phyloP scores from a whole-genome alignment of 2,797 vertebrate genomes.

The Chelidonichthys spinosus region DNA sequence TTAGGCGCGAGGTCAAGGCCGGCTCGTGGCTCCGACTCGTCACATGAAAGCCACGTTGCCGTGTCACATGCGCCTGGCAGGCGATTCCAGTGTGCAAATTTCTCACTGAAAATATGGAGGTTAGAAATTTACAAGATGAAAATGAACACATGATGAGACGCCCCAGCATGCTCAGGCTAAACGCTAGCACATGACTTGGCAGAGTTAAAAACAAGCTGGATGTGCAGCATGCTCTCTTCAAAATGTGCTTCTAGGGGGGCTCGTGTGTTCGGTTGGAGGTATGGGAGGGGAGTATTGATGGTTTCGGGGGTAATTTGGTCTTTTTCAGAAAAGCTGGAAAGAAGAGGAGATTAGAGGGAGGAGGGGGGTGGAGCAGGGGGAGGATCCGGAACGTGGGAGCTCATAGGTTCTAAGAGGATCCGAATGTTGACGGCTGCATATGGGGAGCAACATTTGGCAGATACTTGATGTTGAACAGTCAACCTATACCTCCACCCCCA shows the following conservation, averaged over 20 bases:
- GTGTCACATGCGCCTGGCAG: constrained; percentile 44
- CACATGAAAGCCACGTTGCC: constrained; percentile 58
- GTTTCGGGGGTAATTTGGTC: constrained; percentile 25
- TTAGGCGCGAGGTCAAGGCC: constrained; percentile 26
- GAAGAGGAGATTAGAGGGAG: not conserved
- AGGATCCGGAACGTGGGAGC: constrained; percentile 63
- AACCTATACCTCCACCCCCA: constrained; percentile 22
- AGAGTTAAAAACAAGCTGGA: not conserved
- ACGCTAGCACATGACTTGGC: constrained; percentile 29
- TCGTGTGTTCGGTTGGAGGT: not conserved
- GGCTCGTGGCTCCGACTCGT: constrained; percentile 26
- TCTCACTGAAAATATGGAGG: constrained; percentile 16
- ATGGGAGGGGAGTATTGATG: not conserved
- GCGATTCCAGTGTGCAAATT: not conserved
- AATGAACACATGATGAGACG: constrained; percentile 2
- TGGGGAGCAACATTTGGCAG: constrained; percentile 47
- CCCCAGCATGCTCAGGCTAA: constrained; percentile 14
- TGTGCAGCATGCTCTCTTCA: not conserved
- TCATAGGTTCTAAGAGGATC: constrained; percentile 74
- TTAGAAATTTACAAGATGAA: constrained; percentile 22
- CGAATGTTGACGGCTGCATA: constrained; percentile 64
- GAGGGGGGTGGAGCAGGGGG: constrained; percentile 77
- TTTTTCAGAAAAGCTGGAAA: constrained; percentile 31
- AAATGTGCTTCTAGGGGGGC: constrained; percentile 1
- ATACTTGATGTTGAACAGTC: constrained; percentile 49